These are phyloP conservation scores for Falcaria lacertinaria DNA, from an alignment of 2,888 invertebrate genomes.

Conservation along the genomic window DNA sequence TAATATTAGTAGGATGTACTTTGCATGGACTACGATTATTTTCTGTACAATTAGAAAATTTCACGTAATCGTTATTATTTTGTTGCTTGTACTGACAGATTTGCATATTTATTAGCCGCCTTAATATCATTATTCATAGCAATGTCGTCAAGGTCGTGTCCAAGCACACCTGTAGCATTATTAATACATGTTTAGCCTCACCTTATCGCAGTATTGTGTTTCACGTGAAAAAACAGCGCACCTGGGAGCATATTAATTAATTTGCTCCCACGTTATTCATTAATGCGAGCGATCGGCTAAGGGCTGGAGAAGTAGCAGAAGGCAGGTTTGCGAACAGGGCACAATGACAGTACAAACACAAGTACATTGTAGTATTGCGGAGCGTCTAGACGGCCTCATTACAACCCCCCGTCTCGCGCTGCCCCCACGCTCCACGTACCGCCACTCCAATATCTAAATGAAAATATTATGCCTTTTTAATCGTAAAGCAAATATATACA, in stretches of 20 bases:
- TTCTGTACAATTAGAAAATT: no score
- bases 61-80: background rate
- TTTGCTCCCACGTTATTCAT: slow-evolving; percentile 40
- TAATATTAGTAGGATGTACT: no score
- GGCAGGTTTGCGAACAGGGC: slow-evolving; percentile 20
- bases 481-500: slow-evolving; percentile 22
- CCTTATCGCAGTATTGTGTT: background rate
- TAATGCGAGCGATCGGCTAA: slow-evolving; percentile 43
- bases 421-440: slow-evolving; percentile 18
- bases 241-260: slow-evolving; percentile 17
- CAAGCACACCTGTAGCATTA: background rate
- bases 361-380: slow-evolving; percentile 49
- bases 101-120: no score
- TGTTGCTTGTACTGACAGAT: background rate
- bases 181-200: background rate
- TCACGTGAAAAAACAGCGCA: slow-evolving; percentile 1
- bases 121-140: no score
- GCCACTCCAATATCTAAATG: slow-evolving; percentile 44
- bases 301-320: slow-evolving; percentile 18
- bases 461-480: slow-evolving; percentile 61
- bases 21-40: no score
- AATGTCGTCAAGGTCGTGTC: background rate
- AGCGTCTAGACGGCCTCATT: slow-evolving; percentile 71
- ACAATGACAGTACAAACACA: slow-evolving; percentile 54
- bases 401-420: slow-evolving; percentile 32